phyloP scores from a whole-genome alignment of 2,113 vertebrate genomes.

The Atractosteus spatula region DNA sequence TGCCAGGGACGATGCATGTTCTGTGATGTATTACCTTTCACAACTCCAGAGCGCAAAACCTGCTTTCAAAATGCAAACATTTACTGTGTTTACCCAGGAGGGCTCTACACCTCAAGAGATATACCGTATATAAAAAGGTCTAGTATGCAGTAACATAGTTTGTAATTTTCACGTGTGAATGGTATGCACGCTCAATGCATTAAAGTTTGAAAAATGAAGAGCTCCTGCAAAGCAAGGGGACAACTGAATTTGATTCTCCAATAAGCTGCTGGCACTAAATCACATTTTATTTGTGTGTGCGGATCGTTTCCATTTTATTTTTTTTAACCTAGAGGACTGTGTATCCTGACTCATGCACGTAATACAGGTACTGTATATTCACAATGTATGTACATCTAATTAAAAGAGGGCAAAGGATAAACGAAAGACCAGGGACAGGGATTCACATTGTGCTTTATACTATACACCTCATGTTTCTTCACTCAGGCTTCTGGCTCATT shows the following conservation, averaged over 20 bases:
- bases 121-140: background rate
- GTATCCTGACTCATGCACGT: no score
- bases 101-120: background rate
- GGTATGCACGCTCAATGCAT: background rate
- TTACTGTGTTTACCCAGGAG: slow-evolving; percentile 4
- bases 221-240: background rate
- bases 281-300: no score
- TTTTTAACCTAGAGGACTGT: no score
- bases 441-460: no score
- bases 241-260: background rate
- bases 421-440: no score
- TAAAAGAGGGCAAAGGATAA: no score
- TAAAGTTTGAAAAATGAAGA: slow-evolving; percentile 7
- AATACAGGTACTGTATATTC: no score
- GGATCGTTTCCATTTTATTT: no score
- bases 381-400: no score
- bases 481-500: no score
- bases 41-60: background rate
- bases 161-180: slow-evolving; percentile 7
- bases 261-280: background rate
- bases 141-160: background rate
- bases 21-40: slow-evolving; percentile 12
- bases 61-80: slow-evolving; percentile 15
- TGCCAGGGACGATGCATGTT: background rate
- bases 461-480: no score